phyloP scores from a whole-genome alignment of 30 jellyfish, hydroid and myxozoan genomes.

The Hydractinia echinata region DNA sequence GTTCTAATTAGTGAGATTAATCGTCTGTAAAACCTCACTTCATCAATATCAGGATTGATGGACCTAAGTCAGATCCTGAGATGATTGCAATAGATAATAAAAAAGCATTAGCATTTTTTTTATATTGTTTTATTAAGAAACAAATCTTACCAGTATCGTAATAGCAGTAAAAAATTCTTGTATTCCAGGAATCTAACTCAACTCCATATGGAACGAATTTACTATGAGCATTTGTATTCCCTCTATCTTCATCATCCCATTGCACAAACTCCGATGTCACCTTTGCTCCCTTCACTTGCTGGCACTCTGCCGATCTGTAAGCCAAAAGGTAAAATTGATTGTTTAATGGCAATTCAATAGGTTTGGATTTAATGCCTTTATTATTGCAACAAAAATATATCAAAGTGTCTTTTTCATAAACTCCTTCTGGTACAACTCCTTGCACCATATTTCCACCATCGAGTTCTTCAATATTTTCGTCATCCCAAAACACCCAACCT shows the following conservation, averaged over 20 bases:
- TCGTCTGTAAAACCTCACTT: no score
- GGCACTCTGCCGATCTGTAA: constrained; percentile 69
- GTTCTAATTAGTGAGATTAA: no score
- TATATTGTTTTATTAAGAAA: background rate
- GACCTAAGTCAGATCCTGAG: no score
- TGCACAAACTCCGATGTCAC: constrained; percentile 52
- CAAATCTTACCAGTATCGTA: constrained; percentile 52
- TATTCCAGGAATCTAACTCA: constrained; percentile 57
- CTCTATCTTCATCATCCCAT: constrained; percentile 93
- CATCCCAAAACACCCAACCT: constrained; percentile 98
- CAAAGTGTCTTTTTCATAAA: constrained; percentile 75
- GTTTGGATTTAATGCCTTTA: constrained; percentile 68
- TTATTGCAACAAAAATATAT: constrained; percentile 79
- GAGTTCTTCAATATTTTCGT: constrained; percentile 66
- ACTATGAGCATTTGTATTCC: constrained; percentile 71
- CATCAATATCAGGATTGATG: no score
- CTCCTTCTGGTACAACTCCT: constrained; percentile 81
- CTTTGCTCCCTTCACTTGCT: constrained; percentile 57
- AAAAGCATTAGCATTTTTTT: no score
- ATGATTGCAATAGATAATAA: no score
- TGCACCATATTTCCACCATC: constrained; percentile 51
- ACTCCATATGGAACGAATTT: constrained; percentile 61
- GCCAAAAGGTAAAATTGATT: constrained; percentile 72
- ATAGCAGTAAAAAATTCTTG: constrained; percentile 63
- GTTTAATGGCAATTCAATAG: constrained; percentile 56